Percentiles rank a stretch among this genome's conserved stretches.
Evolutionary conservation across 2,888 invertebrate genomes (phyloP).

Genomic region (Cantharis flavilabris): DNA sequence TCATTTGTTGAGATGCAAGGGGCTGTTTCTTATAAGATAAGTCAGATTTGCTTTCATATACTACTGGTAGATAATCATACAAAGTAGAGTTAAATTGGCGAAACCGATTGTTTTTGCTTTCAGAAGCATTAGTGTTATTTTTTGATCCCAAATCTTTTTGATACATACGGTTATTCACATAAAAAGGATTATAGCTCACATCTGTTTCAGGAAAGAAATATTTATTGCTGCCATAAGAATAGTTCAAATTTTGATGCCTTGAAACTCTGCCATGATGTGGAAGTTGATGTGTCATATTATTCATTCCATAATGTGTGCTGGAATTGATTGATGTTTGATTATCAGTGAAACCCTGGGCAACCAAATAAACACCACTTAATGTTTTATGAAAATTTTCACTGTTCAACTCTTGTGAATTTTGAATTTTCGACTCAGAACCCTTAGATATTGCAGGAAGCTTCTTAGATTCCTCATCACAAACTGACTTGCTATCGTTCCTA

Average conservation of each 20-base stretch:
- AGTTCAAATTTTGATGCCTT: background rate
- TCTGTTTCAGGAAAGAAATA: background rate
- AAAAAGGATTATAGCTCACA: background rate
- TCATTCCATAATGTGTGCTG: background rate
- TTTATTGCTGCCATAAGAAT: background rate
- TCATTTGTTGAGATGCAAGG: background rate
- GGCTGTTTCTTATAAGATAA: background rate
- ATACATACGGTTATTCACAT: background rate
- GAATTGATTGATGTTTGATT: background rate
- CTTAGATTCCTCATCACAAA: no score
- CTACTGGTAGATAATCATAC: background rate
- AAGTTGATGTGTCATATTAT: background rate
- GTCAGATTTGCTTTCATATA: background rate
- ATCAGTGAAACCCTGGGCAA: background rate
- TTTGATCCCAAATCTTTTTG: background rate
- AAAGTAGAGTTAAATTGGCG: background rate
- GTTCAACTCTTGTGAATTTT: no score
- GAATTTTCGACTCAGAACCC: no score
- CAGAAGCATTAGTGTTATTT: no score
- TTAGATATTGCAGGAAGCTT: no score
- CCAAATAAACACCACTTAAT: background rate
- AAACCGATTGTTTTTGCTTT: background rate
- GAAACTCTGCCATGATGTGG: background rate
- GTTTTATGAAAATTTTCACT: no score
- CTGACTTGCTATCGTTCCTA: no score